These are phyloP conservation scores for Spilogale gracilis DNA, from an alignment of 2,113 vertebrate genomes.

Conservation along the genomic window DNA sequence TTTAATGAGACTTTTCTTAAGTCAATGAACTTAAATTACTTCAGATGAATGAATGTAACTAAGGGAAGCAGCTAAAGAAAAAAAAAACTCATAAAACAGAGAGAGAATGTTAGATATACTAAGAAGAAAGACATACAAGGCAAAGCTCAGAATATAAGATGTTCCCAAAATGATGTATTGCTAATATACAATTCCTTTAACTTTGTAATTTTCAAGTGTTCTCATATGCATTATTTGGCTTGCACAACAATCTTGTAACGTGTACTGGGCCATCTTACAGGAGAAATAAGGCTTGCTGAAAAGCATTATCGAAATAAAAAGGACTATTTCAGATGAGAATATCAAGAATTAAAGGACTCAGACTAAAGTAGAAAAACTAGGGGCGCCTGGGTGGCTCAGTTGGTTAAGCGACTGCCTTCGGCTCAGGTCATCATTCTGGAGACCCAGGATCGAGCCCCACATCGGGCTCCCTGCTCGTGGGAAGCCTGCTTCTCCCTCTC, in stretches of 20 bases:
- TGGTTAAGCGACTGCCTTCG: no score
- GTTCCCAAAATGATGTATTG: background rate
- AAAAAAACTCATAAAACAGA: background rate
- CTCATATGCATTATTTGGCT: background rate
- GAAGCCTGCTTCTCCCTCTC: no score
- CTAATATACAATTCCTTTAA: background rate
- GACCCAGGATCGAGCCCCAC: no score
- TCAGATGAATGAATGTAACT: slow-evolving; percentile 5
- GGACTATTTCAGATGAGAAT: background rate
- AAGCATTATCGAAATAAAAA: slow-evolving; percentile 44
- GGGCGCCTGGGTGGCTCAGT: no score
- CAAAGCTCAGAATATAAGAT: background rate
- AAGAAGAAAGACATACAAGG: background rate
- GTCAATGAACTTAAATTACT: background rate
- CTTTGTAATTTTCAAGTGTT: background rate
- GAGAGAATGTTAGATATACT: background rate
- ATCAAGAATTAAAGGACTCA: background rate
- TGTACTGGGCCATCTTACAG: background rate
- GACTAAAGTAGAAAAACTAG: background rate
- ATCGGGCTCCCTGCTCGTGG: no score
- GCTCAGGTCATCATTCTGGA: no score
- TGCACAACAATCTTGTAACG: background rate
- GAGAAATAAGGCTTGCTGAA: background rate
- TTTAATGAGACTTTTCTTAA: slow-evolving; percentile 24
- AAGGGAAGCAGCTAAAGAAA: background rate